Evolutionary conservation across 2,797 vertebrate genomes (phyloP).

Genomic region (Acipenser oxyrinchus): DNA sequence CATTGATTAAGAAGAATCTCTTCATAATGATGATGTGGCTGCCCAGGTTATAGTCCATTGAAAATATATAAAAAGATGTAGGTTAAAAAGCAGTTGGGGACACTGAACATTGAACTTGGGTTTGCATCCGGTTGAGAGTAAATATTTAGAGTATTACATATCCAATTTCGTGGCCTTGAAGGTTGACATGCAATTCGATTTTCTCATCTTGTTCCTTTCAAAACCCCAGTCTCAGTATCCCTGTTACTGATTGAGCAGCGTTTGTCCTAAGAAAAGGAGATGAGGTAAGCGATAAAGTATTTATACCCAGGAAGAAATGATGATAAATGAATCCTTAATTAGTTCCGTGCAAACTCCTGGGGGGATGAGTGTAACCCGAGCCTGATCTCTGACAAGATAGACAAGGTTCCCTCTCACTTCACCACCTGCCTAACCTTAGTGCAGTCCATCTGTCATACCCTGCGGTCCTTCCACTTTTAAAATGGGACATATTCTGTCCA

Average conservation of each 20-base stretch:
- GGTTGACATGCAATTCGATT: background rate
- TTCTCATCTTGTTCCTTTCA: background rate
- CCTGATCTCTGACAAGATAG: background rate
- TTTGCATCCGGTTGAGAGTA: too few relatives aligned
- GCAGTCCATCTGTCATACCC: constrained; percentile 12
- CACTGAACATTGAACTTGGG: too few relatives aligned
- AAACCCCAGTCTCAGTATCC: background rate
- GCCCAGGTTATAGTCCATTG: too few relatives aligned
- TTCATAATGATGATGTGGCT: too few relatives aligned
- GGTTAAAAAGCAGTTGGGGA: too few relatives aligned
- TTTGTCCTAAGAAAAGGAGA: constrained; percentile 9
- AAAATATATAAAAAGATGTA: too few relatives aligned
- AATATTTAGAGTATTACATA: too few relatives aligned
- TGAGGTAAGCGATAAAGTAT: constrained; percentile 28
- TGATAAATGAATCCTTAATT: constrained; percentile 27
- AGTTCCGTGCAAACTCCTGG: constrained; percentile 14
- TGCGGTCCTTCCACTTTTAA: background rate
- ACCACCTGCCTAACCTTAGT: constrained; percentile 3
- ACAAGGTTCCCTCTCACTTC: constrained; percentile 2
- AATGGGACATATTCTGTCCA: background rate
- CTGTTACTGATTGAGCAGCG: constrained; percentile 1
- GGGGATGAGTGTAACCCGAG: constrained; percentile 18
- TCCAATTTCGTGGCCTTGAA: background rate
- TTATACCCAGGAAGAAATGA: constrained; percentile 25
- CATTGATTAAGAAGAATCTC: too few relatives aligned